phyloP scores from a whole-genome alignment of 2,113 vertebrate species.

The Tragulus kanchil region DNA sequence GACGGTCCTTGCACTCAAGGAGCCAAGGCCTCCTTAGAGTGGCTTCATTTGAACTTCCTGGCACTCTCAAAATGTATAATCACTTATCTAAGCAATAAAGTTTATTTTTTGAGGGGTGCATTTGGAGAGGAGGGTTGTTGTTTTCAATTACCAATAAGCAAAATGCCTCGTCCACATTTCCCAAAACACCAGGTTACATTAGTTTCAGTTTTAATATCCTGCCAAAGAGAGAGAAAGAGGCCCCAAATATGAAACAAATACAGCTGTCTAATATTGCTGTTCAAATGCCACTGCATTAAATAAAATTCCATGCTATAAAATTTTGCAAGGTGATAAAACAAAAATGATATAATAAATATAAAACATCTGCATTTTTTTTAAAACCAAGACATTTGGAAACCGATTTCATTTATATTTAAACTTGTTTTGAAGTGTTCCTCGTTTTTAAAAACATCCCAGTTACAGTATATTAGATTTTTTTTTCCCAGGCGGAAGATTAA shows the following conservation, averaged over 20 bases:
- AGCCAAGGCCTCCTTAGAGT: slow-evolving; percentile 61
- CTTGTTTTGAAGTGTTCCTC: slow-evolving; percentile 88
- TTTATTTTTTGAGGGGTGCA: not conserved
- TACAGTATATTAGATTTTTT: slow-evolving; percentile 84
- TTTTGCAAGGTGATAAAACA: slow-evolving; percentile 91
- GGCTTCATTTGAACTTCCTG: slow-evolving; percentile 74
- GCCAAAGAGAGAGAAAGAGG: slow-evolving; percentile 81
- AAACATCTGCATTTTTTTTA: slow-evolving; percentile 89
- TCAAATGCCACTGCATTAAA: slow-evolving; percentile 88
- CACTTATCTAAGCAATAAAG: slow-evolving; percentile 79
- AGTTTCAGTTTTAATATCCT: slow-evolving; percentile 89
- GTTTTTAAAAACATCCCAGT: slow-evolving; percentile 85
- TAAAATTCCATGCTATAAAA: slow-evolving; percentile 89
- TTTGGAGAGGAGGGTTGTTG: slow-evolving; percentile 72
- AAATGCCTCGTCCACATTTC: slow-evolving; percentile 83
- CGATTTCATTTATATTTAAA: slow-evolving; percentile 89
- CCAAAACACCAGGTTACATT: slow-evolving; percentile 86
- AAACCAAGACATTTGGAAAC: slow-evolving; percentile 88
- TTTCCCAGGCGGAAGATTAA: slow-evolving; percentile 83
- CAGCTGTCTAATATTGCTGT: slow-evolving; percentile 89
- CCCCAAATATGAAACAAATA: slow-evolving; percentile 84
- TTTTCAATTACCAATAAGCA: slow-evolving; percentile 80
- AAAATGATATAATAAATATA: slow-evolving; percentile 90
- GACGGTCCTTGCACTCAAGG: not conserved
- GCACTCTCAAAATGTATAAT: slow-evolving; percentile 75